Evolutionary conservation across 2,797 vertebrate genomes (phyloP).

Genomic region (Phoeniculus purpureus): DNA sequence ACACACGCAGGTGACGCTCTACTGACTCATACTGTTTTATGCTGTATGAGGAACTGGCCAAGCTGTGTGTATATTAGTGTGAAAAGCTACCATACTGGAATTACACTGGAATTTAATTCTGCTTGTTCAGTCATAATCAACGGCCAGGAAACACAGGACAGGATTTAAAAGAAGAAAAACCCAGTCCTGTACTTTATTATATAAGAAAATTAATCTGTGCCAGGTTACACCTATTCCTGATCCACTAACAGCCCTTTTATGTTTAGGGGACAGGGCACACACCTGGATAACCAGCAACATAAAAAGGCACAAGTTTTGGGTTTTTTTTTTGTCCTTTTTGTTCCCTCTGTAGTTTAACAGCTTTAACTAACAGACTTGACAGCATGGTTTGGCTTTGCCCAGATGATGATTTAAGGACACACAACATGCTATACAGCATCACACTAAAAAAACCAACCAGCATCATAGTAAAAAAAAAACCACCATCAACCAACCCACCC

Average conservation of each 20-base stretch:
- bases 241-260: background rate
- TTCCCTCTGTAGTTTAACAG: background rate
- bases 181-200: background rate
- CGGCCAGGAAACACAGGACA: background rate
- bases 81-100: background rate
- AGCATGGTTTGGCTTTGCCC: background rate
- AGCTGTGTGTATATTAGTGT: background rate
- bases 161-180: background rate
- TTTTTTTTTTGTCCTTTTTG: too few species aligned
- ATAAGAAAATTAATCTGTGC: background rate
- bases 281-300: background rate
- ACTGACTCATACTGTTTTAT: background rate
- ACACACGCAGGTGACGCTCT: background rate
- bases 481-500: background rate
- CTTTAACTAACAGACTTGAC: background rate
- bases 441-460: background rate
- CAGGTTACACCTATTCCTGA: background rate
- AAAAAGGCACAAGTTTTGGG: background rate
- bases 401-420: background rate
- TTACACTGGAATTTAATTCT: background rate
- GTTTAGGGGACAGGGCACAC: background rate
- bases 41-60: background rate
- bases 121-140: background rate
- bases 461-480: background rate
- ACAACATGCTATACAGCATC: background rate